Percentiles rank a stretch among this genome's conserved stretches.
These are phyloP conservation scores for Dunckerocampus dactyliophorus DNA, from an alignment of 2,113 vertebrate genomes.

Conservation along the genomic window DNA sequence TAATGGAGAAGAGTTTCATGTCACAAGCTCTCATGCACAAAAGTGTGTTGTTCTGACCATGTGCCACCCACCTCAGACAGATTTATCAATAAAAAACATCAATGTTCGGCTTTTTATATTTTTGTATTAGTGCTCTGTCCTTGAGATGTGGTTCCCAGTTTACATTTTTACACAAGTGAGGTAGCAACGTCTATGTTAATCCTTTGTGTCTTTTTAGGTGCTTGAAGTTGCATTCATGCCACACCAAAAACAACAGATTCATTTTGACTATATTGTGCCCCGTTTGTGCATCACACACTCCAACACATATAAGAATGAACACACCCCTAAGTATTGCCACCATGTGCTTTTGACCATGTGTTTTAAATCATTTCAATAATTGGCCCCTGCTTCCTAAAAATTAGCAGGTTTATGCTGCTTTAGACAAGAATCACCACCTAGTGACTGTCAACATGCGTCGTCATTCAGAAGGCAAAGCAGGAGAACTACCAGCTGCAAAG, in stretches of 20 bases:
- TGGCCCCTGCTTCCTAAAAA: background rate
- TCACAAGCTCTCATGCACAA: slow-evolving; percentile 16
- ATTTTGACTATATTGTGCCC: too few relatives aligned
- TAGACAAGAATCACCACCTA: background rate
- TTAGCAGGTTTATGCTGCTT: slow-evolving; percentile 13
- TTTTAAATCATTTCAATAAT: background rate
- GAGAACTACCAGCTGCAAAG: slow-evolving; percentile 24
- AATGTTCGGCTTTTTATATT: slow-evolving; percentile 44
- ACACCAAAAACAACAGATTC: too few relatives aligned
- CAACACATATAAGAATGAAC: background rate
- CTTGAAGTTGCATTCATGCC: too few relatives aligned
- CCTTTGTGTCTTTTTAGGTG: too few relatives aligned
- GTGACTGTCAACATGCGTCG: slow-evolving; percentile 29
- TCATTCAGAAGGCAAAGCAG: slow-evolving; percentile 22
- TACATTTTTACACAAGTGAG: background rate
- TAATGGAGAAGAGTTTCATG: slow-evolving; percentile 13
- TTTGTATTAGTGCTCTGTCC: slow-evolving; percentile 45
- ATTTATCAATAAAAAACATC: slow-evolving; percentile 19
- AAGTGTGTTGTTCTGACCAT: slow-evolving; percentile 2
- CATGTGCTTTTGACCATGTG: background rate
- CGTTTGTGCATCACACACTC: background rate
- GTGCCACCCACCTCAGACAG: slow-evolving; percentile 17
- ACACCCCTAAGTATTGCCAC: background rate
- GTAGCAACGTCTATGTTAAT: background rate
- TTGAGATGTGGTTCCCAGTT: slow-evolving; percentile 39